phyloP scores from a whole-genome alignment of 2,888 invertebrate species.

The Maniola hyperantus region DNA sequence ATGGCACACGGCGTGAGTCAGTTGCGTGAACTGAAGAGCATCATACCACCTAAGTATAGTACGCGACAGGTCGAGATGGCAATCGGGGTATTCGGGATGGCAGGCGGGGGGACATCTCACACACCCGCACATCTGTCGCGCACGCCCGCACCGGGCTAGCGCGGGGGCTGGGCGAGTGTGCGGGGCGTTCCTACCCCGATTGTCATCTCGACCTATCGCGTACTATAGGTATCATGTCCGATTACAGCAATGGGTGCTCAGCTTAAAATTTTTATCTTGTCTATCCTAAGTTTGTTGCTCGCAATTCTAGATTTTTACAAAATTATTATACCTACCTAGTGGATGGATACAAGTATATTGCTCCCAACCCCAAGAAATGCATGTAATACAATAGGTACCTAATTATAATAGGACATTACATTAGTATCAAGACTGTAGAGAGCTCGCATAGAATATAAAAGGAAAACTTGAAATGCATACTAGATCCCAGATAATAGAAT shows the following conservation, averaged over 20 bases:
- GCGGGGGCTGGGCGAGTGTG: too few relatives aligned
- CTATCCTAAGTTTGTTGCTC: too few relatives aligned
- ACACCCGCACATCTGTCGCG: too few relatives aligned
- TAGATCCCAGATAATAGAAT: constrained; percentile 21
- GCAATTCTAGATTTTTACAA: too few relatives aligned
- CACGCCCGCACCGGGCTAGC: too few relatives aligned
- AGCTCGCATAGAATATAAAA: constrained; percentile 16
- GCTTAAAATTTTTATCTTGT: neutral
- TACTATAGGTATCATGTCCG: too few relatives aligned
- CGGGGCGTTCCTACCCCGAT: too few relatives aligned
- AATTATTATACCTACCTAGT: neutral
- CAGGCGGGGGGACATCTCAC: too few relatives aligned
- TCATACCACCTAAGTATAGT: neutral
- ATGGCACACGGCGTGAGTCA: too few relatives aligned
- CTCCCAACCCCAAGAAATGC: neutral
- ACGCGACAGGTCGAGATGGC: too few relatives aligned
- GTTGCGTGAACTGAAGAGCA: neutral
- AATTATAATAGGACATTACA: neutral
- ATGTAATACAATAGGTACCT: neutral
- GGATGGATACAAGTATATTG: neutral
- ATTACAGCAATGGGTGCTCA: neutral
- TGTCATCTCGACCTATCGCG: too few relatives aligned
- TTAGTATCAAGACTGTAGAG: neutral
- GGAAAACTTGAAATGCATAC: constrained; percentile 19
- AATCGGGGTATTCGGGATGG: too few relatives aligned